Percentiles rank a stretch among this genome's conserved stretches.
These are phyloP conservation scores for Aricia agestis DNA, from an alignment of 1,140 invertebrate species.

Conservation along the genomic window DNA sequence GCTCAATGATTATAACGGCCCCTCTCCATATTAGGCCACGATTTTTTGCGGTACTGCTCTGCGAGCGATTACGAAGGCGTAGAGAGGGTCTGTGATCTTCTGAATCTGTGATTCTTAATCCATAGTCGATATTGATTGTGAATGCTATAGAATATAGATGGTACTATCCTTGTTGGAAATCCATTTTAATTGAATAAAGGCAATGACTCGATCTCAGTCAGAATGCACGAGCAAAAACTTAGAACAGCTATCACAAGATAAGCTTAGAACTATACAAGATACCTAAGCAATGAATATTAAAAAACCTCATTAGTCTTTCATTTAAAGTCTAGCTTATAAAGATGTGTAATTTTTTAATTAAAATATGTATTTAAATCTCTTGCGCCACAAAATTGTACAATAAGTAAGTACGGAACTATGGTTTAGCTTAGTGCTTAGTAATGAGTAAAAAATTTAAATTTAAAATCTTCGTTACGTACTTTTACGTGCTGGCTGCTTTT, in stretches of 20 bases:
- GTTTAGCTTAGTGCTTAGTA: neutral
- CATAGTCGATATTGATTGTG: too few relatives aligned
- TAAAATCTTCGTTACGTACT: neutral
- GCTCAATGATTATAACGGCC: neutral
- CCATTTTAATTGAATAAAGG: too few relatives aligned
- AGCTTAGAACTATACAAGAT: neutral
- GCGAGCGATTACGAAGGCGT: too few relatives aligned
- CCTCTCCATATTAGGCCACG: too few relatives aligned
- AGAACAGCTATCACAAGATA: neutral
- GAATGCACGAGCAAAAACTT: too few relatives aligned
- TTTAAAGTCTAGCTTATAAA: neutral
- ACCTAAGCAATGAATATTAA: neutral
- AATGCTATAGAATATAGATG: too few relatives aligned
- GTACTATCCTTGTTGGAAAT: too few relatives aligned
- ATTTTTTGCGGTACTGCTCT: too few relatives aligned
- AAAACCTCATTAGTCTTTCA: neutral
- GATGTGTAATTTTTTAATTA: too few relatives aligned
- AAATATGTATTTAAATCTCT: slow-evolving; percentile 1
- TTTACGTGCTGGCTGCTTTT: neutral
- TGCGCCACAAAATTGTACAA: neutral
- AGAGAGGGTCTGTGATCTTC: too few relatives aligned
- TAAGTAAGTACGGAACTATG: neutral
- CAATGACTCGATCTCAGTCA: too few relatives aligned
- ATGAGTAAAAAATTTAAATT: neutral
- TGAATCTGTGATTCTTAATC: too few relatives aligned